phyloP scores from a whole-genome alignment of 2,113 vertebrate species.

The Phaethornis superciliosus region DNA sequence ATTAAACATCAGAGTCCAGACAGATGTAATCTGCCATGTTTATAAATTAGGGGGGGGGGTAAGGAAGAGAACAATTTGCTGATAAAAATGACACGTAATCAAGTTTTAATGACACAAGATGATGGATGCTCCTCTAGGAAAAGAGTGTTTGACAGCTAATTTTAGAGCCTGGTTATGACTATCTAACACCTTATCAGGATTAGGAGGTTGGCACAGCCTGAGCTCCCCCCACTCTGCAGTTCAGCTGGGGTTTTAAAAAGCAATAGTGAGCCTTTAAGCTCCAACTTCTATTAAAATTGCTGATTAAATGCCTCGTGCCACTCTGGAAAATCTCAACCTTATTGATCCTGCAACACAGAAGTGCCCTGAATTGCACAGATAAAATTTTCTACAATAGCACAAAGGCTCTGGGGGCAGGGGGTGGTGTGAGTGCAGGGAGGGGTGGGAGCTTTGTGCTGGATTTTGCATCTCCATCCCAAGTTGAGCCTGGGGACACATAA shows the following conservation, averaged over 20 bases:
- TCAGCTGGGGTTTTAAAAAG: neutral
- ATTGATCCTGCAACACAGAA: neutral
- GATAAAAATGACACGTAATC: neutral
- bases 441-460: neutral
- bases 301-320: neutral
- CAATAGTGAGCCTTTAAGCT: neutral
- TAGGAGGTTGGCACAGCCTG: neutral
- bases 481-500: too few species aligned
- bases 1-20: neutral
- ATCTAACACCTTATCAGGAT: conserved; percentile 17
- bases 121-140: neutral
- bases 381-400: neutral
- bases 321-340: neutral
- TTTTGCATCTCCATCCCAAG: neutral
- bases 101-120: neutral
- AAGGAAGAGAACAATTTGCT: neutral
- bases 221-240: neutral
- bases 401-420: neutral
- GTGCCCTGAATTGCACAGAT: neutral
- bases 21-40: neutral
- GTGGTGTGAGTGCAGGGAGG: too few species aligned
- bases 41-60: neutral
- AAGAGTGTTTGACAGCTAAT: neutral
- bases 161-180: conserved; percentile 24
- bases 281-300: neutral